Percentiles rank a stretch among this genome's conserved stretches.
Conservation (phyloP, 2,797 vertebrate species). For the Eulemur albifrons region DNA sequence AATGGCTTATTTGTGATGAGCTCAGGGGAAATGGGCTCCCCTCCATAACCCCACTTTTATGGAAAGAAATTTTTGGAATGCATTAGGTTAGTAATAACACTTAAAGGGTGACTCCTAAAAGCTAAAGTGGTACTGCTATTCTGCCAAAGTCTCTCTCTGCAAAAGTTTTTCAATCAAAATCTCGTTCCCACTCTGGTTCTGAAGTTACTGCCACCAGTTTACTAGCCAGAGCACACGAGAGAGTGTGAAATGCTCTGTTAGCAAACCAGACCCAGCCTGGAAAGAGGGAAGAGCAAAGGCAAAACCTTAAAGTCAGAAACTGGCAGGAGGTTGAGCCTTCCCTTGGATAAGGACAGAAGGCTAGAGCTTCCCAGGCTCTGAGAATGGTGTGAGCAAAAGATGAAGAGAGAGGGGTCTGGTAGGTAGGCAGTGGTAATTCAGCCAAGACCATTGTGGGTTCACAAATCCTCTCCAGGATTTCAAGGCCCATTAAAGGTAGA, state of each 20-base stretch:
- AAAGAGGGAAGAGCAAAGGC: background rate
- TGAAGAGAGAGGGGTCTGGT: background rate
- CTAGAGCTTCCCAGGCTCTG: background rate
- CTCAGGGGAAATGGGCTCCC: slow-evolving; percentile 51
- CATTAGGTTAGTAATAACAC: background rate
- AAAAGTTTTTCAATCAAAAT: slow-evolving; percentile 27
- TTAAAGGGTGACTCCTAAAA: background rate
- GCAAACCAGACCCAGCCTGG: background rate
- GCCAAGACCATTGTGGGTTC: background rate
- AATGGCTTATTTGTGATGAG: slow-evolving; percentile 41
- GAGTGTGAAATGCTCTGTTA: background rate
- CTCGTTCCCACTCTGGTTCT: background rate
- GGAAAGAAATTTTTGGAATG: slow-evolving; percentile 5
- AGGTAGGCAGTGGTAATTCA: background rate
- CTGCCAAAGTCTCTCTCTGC: background rate
- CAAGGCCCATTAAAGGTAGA: background rate
- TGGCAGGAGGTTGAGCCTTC: background rate
- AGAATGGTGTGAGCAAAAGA: background rate
- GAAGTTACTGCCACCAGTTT: background rate
- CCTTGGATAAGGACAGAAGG: background rate
- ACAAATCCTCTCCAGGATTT: background rate
- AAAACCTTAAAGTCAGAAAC: background rate
- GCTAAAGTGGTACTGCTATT: background rate
- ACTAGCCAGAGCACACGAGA: background rate
- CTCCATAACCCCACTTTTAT: background rate